Base-by-base conservation (phyloP, 2,797 vertebrate species). In the Cynodonichthys magdalenae region DNA sequence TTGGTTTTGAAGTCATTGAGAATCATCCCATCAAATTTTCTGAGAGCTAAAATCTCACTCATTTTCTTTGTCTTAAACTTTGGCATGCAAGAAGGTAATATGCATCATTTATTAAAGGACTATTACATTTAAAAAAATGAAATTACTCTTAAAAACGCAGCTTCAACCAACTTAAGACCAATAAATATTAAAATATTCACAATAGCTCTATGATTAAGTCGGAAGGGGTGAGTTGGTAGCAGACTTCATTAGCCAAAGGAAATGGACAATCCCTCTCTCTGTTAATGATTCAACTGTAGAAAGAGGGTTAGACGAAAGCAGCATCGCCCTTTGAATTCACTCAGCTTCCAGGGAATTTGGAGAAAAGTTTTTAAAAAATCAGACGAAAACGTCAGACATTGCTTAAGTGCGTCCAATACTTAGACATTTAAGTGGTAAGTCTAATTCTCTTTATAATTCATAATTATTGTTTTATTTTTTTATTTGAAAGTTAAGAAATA, bases 251-350 rank as follows among this genome's bases (percentile, higher is more conserved):
- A 90, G 81, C 78, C 73, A 63, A 74, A 90, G 92, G 91, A 93
- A 93, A 91, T 92, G 80, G 85, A 79, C 89, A 63, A 74, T 71
- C 85, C 86, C 85, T 68, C 79, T 62, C 76, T 61, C 73, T 51
- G 92, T 94, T 93, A 94, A 94, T 94, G 87, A 91, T 91, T 93
- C 41, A 93, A 85, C 64, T 65, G 62, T 69, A 65, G 63, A 86
- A 82, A 75, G 61, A 48, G 79, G 66, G 63, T 79, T 53, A 67
- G 73, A 69, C 39, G 50, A 71, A 57, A 46, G 59, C 61, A 58
- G 61, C 66, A 56, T 75, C 81, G 74, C 58, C 69, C 77, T 57
- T 56, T 68, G 72, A 87, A 82, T 84, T 85, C 89, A 91, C 80
- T 88, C 66, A 77, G 63, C 54, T 58, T 61, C 59, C 46, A 45